A percentile compares a stretch with the other conserved stretches of the same genome.
Conservation (phyloP, 2,888 invertebrate species). For the Sinelater perroti region DNA sequence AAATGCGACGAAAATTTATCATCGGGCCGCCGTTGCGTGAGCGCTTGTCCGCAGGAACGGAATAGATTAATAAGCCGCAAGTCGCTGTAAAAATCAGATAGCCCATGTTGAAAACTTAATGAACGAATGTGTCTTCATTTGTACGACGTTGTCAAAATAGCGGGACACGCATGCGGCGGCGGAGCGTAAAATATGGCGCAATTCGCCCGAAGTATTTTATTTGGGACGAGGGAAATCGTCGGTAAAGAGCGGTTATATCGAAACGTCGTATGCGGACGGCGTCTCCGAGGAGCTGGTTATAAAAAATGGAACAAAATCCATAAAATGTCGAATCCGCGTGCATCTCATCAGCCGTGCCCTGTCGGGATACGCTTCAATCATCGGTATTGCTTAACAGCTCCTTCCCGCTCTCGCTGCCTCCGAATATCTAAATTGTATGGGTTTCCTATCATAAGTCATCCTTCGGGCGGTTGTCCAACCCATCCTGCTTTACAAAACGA, state of each 20-base stretch:
- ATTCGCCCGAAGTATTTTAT: constrained; percentile 39
- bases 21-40: constrained; percentile 24
- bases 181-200: constrained; percentile 33
- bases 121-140: constrained; percentile 45
- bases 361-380: constrained; percentile 22
- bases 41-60: constrained; percentile 23
- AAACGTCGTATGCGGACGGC: constrained; percentile 41
- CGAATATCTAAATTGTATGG: constrained; percentile 1
- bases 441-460: constrained; percentile 8
- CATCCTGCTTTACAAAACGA: too few species aligned
- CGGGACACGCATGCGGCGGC: constrained; percentile 29
- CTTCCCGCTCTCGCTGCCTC: not conserved
- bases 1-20: constrained; percentile 32
- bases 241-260: constrained; percentile 48
- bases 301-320: constrained; percentile 56
- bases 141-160: constrained; percentile 38
- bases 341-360: constrained; percentile 53
- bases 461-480: constrained; percentile 1
- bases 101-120: constrained; percentile 46
- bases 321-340: constrained; percentile 56
- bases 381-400: constrained; percentile 18
- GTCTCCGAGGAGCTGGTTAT: constrained; percentile 44
- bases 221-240: constrained; percentile 45
- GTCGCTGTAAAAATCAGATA: constrained; percentile 43
- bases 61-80: constrained; percentile 36